Percentiles rank a stretch among this genome's conserved stretches.
phyloP scores from a whole-genome alignment of 2,113 vertebrate genomes.

The Sinocyclocheilus anshuiensis region DNA sequence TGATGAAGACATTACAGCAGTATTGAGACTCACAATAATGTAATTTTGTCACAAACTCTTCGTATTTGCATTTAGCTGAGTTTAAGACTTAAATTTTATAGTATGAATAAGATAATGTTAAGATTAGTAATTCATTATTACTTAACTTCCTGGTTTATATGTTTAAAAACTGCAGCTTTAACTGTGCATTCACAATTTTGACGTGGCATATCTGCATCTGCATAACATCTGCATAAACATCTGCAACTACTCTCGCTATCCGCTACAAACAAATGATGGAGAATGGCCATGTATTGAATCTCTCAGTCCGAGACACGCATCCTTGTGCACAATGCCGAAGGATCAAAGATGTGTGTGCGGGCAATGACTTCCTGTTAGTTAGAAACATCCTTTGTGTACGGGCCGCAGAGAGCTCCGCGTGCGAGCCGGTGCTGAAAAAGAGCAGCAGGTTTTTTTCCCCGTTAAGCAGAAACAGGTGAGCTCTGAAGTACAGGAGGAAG shows the following conservation, averaged over 20 bases:
- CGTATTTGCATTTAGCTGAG: background rate
- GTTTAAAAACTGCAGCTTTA: background rate
- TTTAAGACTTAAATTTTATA: background rate
- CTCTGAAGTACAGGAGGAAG: slow-evolving; percentile 46
- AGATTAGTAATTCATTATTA: background rate
- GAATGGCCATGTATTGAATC: slow-evolving; percentile 7
- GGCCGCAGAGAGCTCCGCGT: background rate
- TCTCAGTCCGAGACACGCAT: background rate
- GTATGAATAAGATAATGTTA: background rate
- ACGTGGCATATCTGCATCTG: slow-evolving; percentile 7
- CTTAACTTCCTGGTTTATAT: background rate
- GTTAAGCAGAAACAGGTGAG: slow-evolving; percentile 45
- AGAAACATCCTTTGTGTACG: slow-evolving; percentile 32
- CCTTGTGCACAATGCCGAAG: slow-evolving; percentile 8
- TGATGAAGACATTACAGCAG: background rate
- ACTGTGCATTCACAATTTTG: background rate
- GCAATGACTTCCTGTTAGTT: slow-evolving; percentile 34
- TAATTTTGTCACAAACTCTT: background rate
- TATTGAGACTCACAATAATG: background rate
- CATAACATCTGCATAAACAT: too few species aligned
- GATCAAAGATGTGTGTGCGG: slow-evolving; percentile 41
- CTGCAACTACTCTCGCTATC: slow-evolving; percentile 7
- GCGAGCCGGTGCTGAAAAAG: slow-evolving; percentile 13
- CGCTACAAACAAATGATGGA: slow-evolving; percentile 26
- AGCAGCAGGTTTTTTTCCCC: slow-evolving; percentile 23